Percentiles rank a stretch among this genome's conserved stretches.
Conservation (phyloP, 2,888 invertebrate genomes). For the Eurytoma californica region DNA sequence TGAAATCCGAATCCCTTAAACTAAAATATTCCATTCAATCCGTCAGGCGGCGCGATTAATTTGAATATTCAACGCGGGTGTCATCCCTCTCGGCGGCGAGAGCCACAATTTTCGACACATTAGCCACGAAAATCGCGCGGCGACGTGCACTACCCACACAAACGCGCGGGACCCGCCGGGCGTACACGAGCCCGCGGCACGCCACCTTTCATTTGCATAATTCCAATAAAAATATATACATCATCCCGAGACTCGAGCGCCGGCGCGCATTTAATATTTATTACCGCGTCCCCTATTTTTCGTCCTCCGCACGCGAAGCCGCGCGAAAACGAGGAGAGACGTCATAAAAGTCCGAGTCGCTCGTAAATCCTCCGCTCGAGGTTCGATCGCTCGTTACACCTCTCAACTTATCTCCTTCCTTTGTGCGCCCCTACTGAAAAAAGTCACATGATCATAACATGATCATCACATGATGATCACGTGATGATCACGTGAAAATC, state of each 20-base stretch:
- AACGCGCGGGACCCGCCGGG: too few species aligned
- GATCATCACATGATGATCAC: too few species aligned
- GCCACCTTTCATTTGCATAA: conserved; percentile 44
- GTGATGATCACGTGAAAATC: too few species aligned
- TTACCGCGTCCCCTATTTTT: conserved; percentile 41
- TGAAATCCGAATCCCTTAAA: too few species aligned
- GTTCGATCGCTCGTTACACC: conserved; percentile 44
- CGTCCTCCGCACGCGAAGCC: conserved; percentile 33
- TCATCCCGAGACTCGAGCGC: conserved; percentile 8
- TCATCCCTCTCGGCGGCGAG: conserved; percentile 12
- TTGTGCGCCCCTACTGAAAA: too few species aligned
- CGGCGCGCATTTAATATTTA: conserved; percentile 56
- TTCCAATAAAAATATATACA: conserved; percentile 47
- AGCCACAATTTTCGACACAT: conserved; percentile 42
- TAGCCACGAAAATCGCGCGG: conserved; percentile 16
- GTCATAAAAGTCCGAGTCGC: conserved; percentile 46
- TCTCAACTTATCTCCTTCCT: neutral
- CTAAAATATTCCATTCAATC: neutral
- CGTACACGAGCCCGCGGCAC: conserved; percentile 10
- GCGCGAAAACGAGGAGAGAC: conserved; percentile 48
- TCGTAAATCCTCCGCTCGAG: conserved; percentile 51
- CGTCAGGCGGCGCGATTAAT: conserved; percentile 13
- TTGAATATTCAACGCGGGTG: conserved; percentile 20
- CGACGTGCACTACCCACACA: neutral
- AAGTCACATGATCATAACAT: too few species aligned